These are phyloP conservation scores for Netelia melanura DNA, from an alignment of 2,888 invertebrate genomes.

Conservation along the genomic window DNA sequence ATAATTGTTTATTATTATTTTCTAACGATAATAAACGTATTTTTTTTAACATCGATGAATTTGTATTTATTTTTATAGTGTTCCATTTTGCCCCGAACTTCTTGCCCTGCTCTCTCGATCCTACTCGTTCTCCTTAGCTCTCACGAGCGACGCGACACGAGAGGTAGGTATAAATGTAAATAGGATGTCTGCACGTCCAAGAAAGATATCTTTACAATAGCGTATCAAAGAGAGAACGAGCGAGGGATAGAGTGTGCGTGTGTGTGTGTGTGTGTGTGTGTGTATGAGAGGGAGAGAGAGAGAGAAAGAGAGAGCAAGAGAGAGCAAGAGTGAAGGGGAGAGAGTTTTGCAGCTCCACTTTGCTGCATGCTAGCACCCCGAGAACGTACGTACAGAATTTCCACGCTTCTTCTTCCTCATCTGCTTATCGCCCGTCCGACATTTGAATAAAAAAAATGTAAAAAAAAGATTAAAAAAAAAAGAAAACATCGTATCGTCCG, in stretches of 20 bases:
- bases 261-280: too few relatives aligned
- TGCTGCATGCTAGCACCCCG: constrained; percentile 34
- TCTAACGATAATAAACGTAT: neutral
- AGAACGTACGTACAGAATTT: constrained; percentile 22
- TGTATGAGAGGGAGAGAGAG: constrained; percentile 73
- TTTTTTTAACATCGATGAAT: constrained; percentile 20
- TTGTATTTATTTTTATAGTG: neutral
- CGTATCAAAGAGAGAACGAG: constrained; percentile 75
- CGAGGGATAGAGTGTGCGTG: neutral
- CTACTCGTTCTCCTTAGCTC: constrained; percentile 61
- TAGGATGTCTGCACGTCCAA: constrained; percentile 80
- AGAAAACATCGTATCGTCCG: constrained; percentile 18
- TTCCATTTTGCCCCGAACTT: constrained; percentile 8
- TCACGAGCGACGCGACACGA: constrained; percentile 73
- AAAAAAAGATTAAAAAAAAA: too few relatives aligned
- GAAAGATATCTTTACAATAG: constrained; percentile 79
- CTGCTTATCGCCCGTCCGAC: constrained; percentile 67
- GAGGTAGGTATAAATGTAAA: constrained; percentile 82
- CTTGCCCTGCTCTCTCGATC: constrained; percentile 53
- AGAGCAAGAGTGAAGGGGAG: neutral
- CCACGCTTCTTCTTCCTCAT: constrained; percentile 46
- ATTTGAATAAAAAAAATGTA: constrained; percentile 33
- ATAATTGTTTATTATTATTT: neutral
- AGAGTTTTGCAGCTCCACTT: constrained; percentile 66
- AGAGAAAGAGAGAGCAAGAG: constrained; percentile 22